Percentiles rank a stretch among this genome's conserved stretches.
phyloP scores from a whole-genome alignment of 2,113 vertebrate genomes.

The Stigmatopora nigra region DNA sequence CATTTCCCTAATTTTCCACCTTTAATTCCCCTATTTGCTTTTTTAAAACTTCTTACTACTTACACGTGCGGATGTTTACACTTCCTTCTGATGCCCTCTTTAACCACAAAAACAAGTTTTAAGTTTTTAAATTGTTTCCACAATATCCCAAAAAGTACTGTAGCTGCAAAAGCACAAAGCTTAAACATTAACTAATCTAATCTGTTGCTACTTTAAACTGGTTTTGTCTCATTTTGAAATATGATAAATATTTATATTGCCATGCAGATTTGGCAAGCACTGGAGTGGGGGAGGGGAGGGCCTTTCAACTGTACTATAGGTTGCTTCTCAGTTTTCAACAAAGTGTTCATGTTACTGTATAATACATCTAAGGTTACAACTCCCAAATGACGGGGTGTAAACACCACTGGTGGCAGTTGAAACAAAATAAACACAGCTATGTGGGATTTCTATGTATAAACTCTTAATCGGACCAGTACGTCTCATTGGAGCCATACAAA shows the following conservation, averaged over 20 bases:
- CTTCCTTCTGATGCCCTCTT: background rate
- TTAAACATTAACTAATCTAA: background rate
- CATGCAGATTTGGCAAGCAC: slow-evolving; percentile 8
- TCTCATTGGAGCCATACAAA: slow-evolving; percentile 3
- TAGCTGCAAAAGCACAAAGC: background rate
- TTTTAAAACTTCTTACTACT: background rate
- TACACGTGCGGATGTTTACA: background rate
- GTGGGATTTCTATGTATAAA: background rate
- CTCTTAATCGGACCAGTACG: background rate
- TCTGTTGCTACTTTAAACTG: background rate
- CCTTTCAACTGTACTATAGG: slow-evolving; percentile 44
- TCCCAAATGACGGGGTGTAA: background rate
- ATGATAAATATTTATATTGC: slow-evolving; percentile 7
- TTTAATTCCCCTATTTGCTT: background rate
- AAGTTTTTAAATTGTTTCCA: background rate
- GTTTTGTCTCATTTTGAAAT: background rate
- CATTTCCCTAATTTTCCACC: background rate
- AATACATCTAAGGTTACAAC: slow-evolving; percentile 13
- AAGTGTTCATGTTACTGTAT: slow-evolving; percentile 46
- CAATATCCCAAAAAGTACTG: background rate
- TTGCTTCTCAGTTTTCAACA: slow-evolving; percentile 34
- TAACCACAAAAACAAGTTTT: background rate
- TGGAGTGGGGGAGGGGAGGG: slow-evolving; percentile 12
- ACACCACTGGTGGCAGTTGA: background rate
- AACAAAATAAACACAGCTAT: background rate